Conservation (phyloP, 2,113 vertebrate species). For the Serilophus lunatus region DNA sequence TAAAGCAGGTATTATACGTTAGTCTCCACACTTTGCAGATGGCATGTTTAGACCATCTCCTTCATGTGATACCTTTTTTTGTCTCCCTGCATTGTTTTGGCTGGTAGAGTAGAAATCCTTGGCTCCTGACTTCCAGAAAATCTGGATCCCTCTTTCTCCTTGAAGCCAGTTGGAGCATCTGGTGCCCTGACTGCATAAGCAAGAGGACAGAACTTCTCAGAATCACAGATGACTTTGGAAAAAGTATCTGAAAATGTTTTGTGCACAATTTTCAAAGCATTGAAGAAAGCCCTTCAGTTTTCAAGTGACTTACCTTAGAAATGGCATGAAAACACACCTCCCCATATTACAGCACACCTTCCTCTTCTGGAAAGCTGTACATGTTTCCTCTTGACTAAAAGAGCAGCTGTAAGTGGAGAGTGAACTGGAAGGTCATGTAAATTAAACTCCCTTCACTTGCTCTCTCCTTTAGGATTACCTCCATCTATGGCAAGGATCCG, state of each 20-base stretch:
- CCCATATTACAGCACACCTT: rapidly evolving
- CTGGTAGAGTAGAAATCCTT: neutral
- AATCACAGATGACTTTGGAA: neutral
- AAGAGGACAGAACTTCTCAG: neutral
- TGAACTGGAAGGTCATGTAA: neutral
- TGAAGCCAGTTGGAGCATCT: neutral
- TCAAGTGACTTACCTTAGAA: neutral
- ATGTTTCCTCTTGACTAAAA: neutral
- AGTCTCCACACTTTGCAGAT: neutral
- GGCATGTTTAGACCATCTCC: neutral
- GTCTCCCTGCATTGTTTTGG: neutral
- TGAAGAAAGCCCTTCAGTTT: neutral
- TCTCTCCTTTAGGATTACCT: neutral
- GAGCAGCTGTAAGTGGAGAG: neutral
- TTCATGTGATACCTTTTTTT: neutral
- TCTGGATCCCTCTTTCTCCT: neutral
- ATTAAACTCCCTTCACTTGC: neutral
- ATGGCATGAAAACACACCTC: neutral
- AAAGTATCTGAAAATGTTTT: neutral
- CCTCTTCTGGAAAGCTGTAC: neutral
- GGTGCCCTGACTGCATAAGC: neutral
- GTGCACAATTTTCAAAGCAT: neutral
- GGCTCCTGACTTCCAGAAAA: neutral
- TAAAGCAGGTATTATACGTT: neutral
- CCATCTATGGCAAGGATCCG: neutral